Evolutionary conservation across 2,113 vertebrate genomes (phyloP).

Genomic region (Aptenodytes forsteri): DNA sequence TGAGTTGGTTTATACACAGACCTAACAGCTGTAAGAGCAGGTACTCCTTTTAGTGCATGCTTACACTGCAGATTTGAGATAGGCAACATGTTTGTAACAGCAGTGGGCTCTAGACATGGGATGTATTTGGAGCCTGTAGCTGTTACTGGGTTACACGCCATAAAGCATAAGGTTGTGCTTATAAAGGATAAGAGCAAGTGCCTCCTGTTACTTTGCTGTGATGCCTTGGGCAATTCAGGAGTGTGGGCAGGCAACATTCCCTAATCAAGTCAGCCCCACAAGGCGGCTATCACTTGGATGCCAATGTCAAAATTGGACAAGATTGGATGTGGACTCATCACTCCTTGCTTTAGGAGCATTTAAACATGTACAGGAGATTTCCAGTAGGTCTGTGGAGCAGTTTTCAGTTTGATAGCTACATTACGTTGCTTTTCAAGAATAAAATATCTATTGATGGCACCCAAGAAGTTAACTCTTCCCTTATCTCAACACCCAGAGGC

Average conservation of each 20-base stretch:
- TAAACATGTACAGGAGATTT: background rate
- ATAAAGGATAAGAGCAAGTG: background rate
- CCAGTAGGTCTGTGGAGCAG: background rate
- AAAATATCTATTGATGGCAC: background rate
- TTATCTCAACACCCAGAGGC: background rate
- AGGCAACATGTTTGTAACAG: rapidly evolving
- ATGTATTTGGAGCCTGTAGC: background rate
- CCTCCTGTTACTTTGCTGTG: background rate
- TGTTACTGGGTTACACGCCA: background rate
- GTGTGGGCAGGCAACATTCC: background rate
- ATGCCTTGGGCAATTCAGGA: background rate
- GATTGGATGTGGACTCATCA: background rate
- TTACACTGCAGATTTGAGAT: background rate
- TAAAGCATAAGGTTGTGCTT: background rate
- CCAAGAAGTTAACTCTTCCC: background rate
- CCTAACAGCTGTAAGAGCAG: background rate
- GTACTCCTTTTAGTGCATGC: background rate
- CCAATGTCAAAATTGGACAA: background rate
- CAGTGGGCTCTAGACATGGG: background rate
- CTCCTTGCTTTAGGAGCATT: background rate
- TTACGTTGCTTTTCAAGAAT: background rate
- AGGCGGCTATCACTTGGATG: background rate
- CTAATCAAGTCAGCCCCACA: background rate
- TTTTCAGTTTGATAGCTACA: background rate
- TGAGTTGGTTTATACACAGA: background rate